Conservation (phyloP, 2,113 vertebrate genomes). For the Pseudopipra pipra region DNA sequence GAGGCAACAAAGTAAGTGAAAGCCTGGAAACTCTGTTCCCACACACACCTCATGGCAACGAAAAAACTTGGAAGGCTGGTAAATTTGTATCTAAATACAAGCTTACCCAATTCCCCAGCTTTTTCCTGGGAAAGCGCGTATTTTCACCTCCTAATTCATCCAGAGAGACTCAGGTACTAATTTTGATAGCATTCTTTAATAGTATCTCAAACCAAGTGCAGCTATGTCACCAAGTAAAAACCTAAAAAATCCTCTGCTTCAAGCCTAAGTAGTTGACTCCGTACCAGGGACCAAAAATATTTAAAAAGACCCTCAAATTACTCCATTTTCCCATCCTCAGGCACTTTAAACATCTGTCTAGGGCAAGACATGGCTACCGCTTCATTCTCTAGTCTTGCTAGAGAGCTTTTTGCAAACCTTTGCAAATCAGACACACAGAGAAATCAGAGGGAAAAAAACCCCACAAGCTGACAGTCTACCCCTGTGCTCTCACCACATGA, state of each 20-base stretch:
- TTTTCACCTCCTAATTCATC: neutral
- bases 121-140: neutral
- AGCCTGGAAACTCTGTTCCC: neutral
- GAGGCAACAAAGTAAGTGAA: neutral
- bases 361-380: rapidly evolving
- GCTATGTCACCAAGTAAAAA: neutral
- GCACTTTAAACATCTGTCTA: neutral
- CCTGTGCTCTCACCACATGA: neutral
- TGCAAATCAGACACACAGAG: neutral
- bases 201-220: neutral
- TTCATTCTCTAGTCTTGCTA: neutral
- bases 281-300: neutral
- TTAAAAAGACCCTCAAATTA: neutral
- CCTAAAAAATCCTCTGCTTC: neutral
- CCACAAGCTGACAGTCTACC: neutral
- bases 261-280: neutral
- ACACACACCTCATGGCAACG: neutral
- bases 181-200: neutral
- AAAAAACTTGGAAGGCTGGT: neutral
- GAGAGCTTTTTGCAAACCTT: neutral
- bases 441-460: neutral
- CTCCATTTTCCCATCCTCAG: neutral
- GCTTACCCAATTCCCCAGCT: neutral
- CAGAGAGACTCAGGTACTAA: neutral
- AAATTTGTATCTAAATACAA: neutral